These are phyloP conservation scores for Synodontis membranacea DNA, from an alignment of 2,113 vertebrate species.

Conservation along the genomic window DNA sequence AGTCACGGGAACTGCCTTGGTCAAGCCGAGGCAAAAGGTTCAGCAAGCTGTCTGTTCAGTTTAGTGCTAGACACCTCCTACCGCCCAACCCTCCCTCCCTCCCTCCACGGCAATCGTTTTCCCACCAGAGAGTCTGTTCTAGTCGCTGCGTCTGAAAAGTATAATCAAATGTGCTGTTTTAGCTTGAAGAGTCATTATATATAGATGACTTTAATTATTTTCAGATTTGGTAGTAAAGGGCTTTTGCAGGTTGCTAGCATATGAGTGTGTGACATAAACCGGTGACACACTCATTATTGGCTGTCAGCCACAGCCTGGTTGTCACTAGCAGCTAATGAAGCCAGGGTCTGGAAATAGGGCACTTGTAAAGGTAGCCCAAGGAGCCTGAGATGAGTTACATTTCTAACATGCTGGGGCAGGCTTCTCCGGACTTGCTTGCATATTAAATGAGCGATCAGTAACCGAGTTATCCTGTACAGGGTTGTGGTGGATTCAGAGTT, in stretches of 20 bases:
- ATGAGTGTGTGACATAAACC: slow-evolving; percentile 46
- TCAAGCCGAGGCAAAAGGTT: slow-evolving; percentile 42
- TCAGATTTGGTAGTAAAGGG: slow-evolving; percentile 26
- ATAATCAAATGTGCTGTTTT: slow-evolving; percentile 39
- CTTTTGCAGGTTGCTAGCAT: slow-evolving; percentile 3
- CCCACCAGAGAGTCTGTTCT: slow-evolving; percentile 2
- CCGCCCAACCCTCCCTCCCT: slow-evolving; percentile 1
- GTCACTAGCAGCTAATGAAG: slow-evolving; percentile 61
- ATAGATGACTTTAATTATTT: slow-evolving; percentile 52
- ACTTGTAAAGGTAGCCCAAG: slow-evolving; percentile 37
- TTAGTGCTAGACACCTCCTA: background rate
- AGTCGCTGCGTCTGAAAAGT: slow-evolving; percentile 5
- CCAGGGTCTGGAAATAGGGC: slow-evolving; percentile 25
- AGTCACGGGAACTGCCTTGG: slow-evolving; percentile 28
- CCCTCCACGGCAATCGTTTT: slow-evolving; percentile 38
- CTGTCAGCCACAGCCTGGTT: slow-evolving; percentile 52
- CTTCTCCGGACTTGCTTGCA: background rate
- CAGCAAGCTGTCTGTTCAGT: slow-evolving; percentile 45
- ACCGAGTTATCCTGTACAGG: background rate
- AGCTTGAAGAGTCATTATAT: slow-evolving; percentile 36
- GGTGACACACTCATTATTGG: slow-evolving; percentile 56
- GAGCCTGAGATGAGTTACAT: slow-evolving; percentile 37
- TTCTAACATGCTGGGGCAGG: background rate
- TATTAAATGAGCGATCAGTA: slow-evolving; percentile 26
- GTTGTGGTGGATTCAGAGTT: background rate